A percentile compares a stretch with the other conserved stretches of the same genome.
phyloP scores from a whole-genome alignment of 2,113 vertebrate species.

The Trogon surrucura region DNA sequence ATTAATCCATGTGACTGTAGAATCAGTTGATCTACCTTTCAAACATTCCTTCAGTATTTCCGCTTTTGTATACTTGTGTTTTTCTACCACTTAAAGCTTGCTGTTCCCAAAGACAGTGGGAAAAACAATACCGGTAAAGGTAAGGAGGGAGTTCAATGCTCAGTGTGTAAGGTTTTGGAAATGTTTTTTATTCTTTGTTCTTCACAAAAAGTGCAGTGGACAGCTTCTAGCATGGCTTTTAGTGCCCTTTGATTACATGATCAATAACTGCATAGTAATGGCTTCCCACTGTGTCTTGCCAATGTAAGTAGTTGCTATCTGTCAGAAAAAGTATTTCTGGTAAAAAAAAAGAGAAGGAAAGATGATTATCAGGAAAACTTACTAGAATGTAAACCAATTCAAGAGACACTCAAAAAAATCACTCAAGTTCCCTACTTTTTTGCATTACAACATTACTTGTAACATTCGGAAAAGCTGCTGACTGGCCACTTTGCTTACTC shows the following conservation, averaged over 20 bases:
- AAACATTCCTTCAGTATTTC: background rate
- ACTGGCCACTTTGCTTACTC: background rate
- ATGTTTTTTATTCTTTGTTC: background rate
- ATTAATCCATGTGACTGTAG: background rate
- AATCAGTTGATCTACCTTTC: background rate
- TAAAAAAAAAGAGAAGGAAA: background rate
- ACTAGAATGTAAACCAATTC: background rate
- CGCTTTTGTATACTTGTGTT: background rate
- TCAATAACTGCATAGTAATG: background rate
- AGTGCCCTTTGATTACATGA: background rate
- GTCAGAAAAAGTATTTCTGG: background rate
- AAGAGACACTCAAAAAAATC: background rate
- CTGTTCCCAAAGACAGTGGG: background rate
- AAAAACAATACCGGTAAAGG: background rate
- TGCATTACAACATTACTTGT: background rate
- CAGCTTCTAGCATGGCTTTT: background rate
- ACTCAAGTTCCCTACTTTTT: background rate
- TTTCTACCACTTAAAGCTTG: background rate
- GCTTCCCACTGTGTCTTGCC: background rate
- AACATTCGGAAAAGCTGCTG: slow-evolving; percentile 11
- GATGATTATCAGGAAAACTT: background rate
- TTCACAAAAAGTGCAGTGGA: background rate
- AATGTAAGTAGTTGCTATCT: background rate
- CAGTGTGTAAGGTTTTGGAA: background rate
- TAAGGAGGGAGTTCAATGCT: background rate